Base-by-base conservation (phyloP, 1,140 invertebrate species). In the Brachionus manjavacas region DNA sequence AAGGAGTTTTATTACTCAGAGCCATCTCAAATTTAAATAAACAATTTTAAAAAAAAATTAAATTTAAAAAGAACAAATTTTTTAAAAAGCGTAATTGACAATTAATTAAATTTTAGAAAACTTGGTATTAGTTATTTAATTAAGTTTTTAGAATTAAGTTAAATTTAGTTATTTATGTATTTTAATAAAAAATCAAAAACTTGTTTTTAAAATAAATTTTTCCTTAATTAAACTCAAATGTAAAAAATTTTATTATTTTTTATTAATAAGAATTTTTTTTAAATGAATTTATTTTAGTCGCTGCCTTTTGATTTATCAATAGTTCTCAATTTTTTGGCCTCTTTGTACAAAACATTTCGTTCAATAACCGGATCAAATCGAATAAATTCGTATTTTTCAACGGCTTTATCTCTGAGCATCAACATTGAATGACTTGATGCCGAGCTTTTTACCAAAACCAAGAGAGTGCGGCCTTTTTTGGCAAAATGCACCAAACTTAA, bases 371-470 rank as follows among this genome's bases (percentile, higher is more conserved):
- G 79, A 81, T 81, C 79, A 64, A 81, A 81, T 6, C 64, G 49
- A 64, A 81, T 66, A 46, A 81, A 81, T 25, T 81, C 79, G 25
- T 81, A 68, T 16, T 81, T 81, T 43, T 81, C 79, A 43, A 68
- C 52, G 1, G 20, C 49, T 46, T 60, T 81, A 46, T 81, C 79
- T 81, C 79, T 81, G 16, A 81, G 39, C 79, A 81, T 81, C 3
- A 81, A 16, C 79, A 81, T 81, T 20, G 79, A 64, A 68, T 81
- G 79, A 64, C 23, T 81, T 20, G 79, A 81, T 43, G 79, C 79
- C n/a, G 79, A 64, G 28, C 79, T 81, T 46, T 81, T 81, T 9
- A 81, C 79, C 79, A 81, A 39, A 4, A 81, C 79, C 49, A 81
- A 46, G 9, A 81, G 23, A 31, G 79, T 81, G 14, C 79, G 49